Evolutionary conservation across 2,113 vertebrate species (phyloP).

Genomic region (Lagenorhynchus albirostris): DNA sequence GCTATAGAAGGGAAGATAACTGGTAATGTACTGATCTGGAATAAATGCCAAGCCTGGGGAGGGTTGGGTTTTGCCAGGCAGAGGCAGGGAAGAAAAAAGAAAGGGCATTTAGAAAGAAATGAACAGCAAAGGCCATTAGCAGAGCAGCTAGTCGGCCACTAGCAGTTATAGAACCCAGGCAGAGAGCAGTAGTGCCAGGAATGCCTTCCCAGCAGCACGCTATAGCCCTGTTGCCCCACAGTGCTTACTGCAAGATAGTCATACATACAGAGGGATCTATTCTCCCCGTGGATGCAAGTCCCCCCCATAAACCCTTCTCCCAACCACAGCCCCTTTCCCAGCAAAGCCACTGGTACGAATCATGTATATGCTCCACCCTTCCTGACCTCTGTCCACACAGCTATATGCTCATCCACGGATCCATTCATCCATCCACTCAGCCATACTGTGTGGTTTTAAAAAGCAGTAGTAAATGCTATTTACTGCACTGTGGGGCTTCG

Average conservation of each 20-base stretch:
- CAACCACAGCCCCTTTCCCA: not conserved
- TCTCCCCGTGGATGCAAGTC: not conserved
- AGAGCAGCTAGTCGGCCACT: too few relatives aligned
- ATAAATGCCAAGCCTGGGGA: too few relatives aligned
- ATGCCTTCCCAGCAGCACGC: not conserved
- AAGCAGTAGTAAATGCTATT: not conserved
- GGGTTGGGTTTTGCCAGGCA: not conserved
- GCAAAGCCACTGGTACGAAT: not conserved
- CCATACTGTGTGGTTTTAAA: not conserved
- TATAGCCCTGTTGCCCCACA: too few relatives aligned
- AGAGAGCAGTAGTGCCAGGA: not conserved
- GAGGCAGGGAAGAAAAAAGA: not conserved
- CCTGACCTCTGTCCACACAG: rapidly evolving
- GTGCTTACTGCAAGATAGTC: not conserved
- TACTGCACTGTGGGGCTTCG: not conserved
- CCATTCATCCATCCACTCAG: not conserved
- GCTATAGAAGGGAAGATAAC: not conserved
- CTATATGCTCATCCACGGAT: not conserved
- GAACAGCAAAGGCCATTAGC: not conserved
- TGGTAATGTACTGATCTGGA: not conserved
- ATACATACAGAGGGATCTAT: not conserved
- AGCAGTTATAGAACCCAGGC: not conserved
- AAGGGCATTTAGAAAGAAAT: not conserved
- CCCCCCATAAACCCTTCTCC: too few relatives aligned
- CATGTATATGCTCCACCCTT: rapidly evolving